phyloP scores from a whole-genome alignment of 2,888 invertebrate genomes.

The Eueremaeus valkanovi region DNA sequence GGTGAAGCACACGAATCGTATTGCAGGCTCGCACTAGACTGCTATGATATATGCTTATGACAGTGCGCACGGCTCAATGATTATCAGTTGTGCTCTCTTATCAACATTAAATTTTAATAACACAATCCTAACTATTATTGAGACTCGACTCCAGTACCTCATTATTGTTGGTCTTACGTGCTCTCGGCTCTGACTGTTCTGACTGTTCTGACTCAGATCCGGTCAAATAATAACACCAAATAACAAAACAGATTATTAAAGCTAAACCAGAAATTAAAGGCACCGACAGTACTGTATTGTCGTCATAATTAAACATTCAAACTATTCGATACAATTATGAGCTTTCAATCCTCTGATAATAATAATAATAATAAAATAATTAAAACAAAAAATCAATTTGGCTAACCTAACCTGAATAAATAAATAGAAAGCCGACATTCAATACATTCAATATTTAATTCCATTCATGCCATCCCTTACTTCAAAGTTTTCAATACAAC shows the following conservation, averaged over 20 bases:
- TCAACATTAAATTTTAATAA: slow-evolving; percentile 33
- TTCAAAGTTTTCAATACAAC: neutral
- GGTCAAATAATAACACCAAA: no score
- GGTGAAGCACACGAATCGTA: slow-evolving; percentile 30
- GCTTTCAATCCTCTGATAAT: neutral
- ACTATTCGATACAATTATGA: neutral
- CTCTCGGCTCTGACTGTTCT: neutral
- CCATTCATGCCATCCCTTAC: neutral
- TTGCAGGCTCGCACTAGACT: slow-evolving; percentile 24
- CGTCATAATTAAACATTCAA: slow-evolving; percentile 20
- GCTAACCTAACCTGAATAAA: neutral
- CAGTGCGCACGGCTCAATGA: slow-evolving; percentile 20
- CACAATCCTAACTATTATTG: slow-evolving; percentile 6
- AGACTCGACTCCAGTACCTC: neutral
- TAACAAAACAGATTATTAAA: neutral
- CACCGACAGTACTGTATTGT: neutral
- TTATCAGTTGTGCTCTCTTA: slow-evolving; percentile 19
- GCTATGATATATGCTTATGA: slow-evolving; percentile 29
- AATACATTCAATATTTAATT: neutral
- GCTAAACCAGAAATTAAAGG: slow-evolving; percentile 23
- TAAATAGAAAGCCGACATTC: no score
- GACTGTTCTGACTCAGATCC: no score
- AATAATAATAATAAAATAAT: slow-evolving; percentile 10
- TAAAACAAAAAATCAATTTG: neutral
- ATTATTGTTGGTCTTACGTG: neutral